Conservation (phyloP, 2,888 invertebrate species). For the Tortrix viridana region DNA sequence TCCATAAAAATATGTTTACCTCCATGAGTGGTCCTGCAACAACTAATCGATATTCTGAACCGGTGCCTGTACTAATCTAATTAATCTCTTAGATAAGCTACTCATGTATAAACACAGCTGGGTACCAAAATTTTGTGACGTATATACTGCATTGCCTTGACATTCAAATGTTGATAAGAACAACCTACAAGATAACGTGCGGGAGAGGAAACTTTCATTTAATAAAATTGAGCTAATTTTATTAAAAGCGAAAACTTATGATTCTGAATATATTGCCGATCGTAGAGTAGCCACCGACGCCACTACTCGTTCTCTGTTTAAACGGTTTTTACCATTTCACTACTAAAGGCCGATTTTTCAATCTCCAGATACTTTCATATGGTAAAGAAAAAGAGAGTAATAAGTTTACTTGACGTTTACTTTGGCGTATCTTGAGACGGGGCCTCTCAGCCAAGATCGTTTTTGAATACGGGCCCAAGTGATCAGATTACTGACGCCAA, state of each 20-base stretch:
- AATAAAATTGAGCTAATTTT: neutral
- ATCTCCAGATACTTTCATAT: too few relatives aligned
- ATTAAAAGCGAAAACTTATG: neutral
- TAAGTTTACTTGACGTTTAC: too few relatives aligned
- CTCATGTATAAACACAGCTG: conserved; percentile 18
- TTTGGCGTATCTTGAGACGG: too few relatives aligned
- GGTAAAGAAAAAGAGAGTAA: too few relatives aligned
- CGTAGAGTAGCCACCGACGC: too few relatives aligned
- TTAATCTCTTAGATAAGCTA: conserved; percentile 45
- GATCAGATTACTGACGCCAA: too few relatives aligned
- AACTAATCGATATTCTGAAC: conserved; percentile 39
- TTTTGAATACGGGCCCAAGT: too few relatives aligned
- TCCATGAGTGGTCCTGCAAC: conserved; percentile 44
- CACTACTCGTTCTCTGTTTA: too few relatives aligned
- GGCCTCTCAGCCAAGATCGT: too few relatives aligned
- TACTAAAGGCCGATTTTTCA: too few relatives aligned
- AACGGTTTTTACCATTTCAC: too few relatives aligned
- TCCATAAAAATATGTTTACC: conserved; percentile 37
- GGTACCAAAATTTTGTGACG: neutral
- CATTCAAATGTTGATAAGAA: conserved; percentile 27
- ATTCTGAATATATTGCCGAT: too few relatives aligned
- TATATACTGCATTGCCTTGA: conserved; percentile 9
- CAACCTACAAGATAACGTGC: conserved; percentile 6
- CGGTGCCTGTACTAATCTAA: conserved; percentile 43
- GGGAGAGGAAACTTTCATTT: neutral